Evolutionary conservation across 2,888 invertebrate species (phyloP).

Genomic region (Noctua pronuba): DNA sequence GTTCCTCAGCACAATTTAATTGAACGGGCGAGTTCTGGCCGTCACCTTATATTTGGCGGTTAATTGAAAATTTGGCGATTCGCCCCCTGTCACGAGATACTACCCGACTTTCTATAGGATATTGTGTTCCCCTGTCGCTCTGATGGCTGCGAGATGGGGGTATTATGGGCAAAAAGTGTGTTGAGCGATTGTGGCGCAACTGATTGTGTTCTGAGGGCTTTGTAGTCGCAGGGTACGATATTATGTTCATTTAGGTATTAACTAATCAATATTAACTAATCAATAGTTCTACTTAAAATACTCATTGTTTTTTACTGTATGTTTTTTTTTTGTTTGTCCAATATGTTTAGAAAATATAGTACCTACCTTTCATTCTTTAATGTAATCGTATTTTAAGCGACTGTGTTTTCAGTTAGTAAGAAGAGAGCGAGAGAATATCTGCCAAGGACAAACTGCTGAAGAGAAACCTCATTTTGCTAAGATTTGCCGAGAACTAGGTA

Average conservation of each 20-base stretch:
- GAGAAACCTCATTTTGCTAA: not conserved
- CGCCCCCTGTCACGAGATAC: constrained; percentile 60
- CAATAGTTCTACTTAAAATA: not conserved
- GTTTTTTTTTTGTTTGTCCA: not conserved
- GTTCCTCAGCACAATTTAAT: constrained; percentile 54
- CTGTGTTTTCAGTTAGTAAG: not conserved
- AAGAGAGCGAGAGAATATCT: too few relatives aligned
- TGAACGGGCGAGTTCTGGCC: constrained; percentile 43
- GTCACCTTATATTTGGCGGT: constrained; percentile 60
- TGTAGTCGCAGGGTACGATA: not conserved
- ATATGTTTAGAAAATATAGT: not conserved
- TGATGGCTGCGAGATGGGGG: constrained; percentile 19
- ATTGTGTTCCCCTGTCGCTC: constrained; percentile 57
- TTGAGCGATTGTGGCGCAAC: constrained; percentile 30
- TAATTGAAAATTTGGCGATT: constrained; percentile 65
- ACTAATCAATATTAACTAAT: too few relatives aligned
- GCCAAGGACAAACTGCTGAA: not conserved
- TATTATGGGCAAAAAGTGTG: constrained; percentile 29
- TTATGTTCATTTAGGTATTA: not conserved
- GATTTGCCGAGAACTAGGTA: not conserved
- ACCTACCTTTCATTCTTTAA: not conserved
- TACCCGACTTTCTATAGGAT: constrained; percentile 48
- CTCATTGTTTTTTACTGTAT: not conserved
- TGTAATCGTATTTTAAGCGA: not conserved
- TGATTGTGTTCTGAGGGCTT: not conserved